Evolutionary conservation across 2,888 invertebrate genomes (phyloP).

Genomic region (Pimpla rufipes): DNA sequence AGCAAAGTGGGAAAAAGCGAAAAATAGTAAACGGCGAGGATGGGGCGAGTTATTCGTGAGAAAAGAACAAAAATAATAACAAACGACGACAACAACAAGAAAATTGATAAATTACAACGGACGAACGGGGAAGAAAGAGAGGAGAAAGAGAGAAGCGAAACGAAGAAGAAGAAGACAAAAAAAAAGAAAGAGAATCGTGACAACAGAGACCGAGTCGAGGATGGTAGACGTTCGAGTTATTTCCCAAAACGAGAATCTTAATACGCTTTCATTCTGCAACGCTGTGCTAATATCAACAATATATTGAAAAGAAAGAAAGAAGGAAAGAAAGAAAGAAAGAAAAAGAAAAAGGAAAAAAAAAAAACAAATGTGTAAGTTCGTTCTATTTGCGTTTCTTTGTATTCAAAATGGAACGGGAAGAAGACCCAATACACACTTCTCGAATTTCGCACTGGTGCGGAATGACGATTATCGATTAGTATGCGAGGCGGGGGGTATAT

Average conservation of each 20-base stretch:
- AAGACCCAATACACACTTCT: conserved; percentile 59
- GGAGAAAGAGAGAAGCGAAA: conserved; percentile 35
- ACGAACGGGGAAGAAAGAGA: conserved; percentile 62
- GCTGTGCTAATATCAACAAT: conserved; percentile 80
- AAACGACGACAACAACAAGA: conserved; percentile 45
- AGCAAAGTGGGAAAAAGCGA: conserved; percentile 67
- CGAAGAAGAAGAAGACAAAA: conserved; percentile 63
- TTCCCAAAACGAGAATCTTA: conserved; percentile 73
- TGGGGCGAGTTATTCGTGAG: conserved; percentile 54
- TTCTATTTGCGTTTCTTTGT: conserved; percentile 69
- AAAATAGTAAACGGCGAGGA: conserved; percentile 60
- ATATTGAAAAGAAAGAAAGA: conserved; percentile 62
- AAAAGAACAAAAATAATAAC: conserved; percentile 47
- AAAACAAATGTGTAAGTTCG: conserved; percentile 66
- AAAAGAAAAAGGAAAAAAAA: conserved; percentile 50
- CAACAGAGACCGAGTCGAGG: conserved; percentile 57
- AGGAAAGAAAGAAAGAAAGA: conserved; percentile 32
- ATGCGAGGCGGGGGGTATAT: conserved; percentile 62
- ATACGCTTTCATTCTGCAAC: conserved; percentile 81
- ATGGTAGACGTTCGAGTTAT: conserved; percentile 71
- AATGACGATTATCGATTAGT: conserved; percentile 74
- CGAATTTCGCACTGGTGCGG: conserved; percentile 80
- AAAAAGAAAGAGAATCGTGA: conserved; percentile 38
- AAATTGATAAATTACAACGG: conserved; percentile 57
- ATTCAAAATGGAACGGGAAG: conserved; percentile 61